Conservation (phyloP, 2,113 vertebrate species). For the Chrysemys picta region DNA sequence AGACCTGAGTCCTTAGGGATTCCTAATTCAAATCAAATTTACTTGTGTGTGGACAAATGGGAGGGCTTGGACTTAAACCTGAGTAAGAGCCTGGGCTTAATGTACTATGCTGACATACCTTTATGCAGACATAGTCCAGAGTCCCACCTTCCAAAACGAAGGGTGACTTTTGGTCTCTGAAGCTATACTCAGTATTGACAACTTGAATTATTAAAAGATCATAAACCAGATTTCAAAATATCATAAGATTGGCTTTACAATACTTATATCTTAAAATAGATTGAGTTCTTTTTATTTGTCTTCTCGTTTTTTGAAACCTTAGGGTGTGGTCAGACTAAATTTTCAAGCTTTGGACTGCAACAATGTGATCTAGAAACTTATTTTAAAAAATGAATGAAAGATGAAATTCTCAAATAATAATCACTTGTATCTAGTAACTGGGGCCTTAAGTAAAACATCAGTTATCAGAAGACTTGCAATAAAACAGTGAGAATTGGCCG, state of each 20-base stretch:
- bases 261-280: neutral
- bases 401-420: constrained; percentile 27
- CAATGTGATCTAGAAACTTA: neutral
- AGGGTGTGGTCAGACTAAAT: neutral
- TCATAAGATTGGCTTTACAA: neutral
- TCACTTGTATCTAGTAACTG: neutral
- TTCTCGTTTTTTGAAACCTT: neutral
- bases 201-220: neutral
- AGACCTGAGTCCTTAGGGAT: neutral
- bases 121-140: neutral
- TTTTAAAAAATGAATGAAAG: neutral
- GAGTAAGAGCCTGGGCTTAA: neutral
- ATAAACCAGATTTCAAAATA: neutral
- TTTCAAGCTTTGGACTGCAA: neutral
- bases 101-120: neutral
- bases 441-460: constrained; percentile 5
- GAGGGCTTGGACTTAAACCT: neutral
- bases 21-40: neutral
- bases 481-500: constrained; percentile 24
- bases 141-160: neutral
- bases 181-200: neutral
- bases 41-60: neutral
- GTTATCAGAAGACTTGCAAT: neutral
- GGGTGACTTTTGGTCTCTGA: neutral
- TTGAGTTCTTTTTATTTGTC: neutral